Percentiles rank a stretch among this genome's conserved stretches.
These are phyloP conservation scores for Drosophila azteca DNA, from an alignment of 1,140 invertebrate species.

Conservation along the genomic window DNA sequence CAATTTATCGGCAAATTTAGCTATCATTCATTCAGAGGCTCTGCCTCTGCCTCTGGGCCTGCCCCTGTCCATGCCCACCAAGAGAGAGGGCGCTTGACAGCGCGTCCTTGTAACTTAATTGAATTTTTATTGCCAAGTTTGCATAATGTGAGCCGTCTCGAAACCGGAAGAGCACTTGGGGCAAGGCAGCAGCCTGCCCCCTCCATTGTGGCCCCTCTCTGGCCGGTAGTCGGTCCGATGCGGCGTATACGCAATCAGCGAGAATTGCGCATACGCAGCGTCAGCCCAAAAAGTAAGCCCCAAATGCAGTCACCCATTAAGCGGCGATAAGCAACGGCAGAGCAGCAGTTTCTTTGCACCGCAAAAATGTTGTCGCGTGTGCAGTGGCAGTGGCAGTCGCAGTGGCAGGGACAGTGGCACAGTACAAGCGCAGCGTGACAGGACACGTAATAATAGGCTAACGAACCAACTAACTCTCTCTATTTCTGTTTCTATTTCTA, in stretches of 20 bases:
- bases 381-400: conserved; percentile 11
- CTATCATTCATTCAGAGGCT: not conserved
- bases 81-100: conserved; percentile 53
- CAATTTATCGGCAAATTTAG: conserved; percentile 49
- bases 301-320: conserved; percentile 19
- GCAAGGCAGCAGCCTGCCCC: conserved; percentile 6
- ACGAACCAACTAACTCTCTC: conserved; percentile 34
- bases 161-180: too few relatives aligned
- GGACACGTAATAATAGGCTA: conserved; percentile 41
- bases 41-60: not conserved
- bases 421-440: conserved; percentile 2
- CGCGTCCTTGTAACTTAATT: conserved; percentile 76
- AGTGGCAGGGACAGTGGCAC: not conserved
- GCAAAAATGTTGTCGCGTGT: not conserved
- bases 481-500: conserved; percentile 18
- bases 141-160: conserved; percentile 63
- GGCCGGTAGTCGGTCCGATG: not conserved
- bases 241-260: conserved; percentile 62
- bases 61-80: not conserved
- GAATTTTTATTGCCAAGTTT: conserved; percentile 82
- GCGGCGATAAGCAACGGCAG: conserved; percentile 49
- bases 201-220: not conserved
- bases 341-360: conserved; percentile 1
- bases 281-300: conserved; percentile 40
- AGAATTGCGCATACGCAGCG: conserved; percentile 56